phyloP scores from a whole-genome alignment of 2,888 invertebrate species.

The Cantharis lateralis region DNA sequence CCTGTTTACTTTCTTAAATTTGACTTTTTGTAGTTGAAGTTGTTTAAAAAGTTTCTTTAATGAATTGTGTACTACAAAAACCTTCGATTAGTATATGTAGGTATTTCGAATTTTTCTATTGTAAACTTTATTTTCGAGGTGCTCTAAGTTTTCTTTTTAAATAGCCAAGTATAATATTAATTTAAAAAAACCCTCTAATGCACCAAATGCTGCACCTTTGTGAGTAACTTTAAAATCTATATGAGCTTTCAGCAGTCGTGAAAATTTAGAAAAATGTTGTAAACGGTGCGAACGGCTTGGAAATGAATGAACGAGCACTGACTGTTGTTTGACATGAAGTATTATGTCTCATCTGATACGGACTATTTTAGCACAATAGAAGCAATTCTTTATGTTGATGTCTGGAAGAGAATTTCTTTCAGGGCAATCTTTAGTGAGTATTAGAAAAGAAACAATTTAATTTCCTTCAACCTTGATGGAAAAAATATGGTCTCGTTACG shows the following conservation, averaged over 20 bases:
- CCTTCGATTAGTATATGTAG: too few relatives aligned
- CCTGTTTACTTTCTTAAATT: not conserved
- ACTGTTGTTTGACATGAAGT: conserved; percentile 24
- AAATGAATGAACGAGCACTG: conserved; percentile 17
- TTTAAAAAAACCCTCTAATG: not conserved
- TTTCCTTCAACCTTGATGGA: not conserved
- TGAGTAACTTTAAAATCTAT: not conserved
- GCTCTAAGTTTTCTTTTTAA: not conserved
- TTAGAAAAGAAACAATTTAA: conserved; percentile 5
- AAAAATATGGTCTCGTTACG: not conserved
- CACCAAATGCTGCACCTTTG: not conserved
- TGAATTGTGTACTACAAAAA: too few relatives aligned
- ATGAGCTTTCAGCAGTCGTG: not conserved
- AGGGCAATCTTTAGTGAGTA: not conserved
- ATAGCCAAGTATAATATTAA: not conserved
- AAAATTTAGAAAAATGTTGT: not conserved
- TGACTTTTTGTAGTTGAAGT: not conserved
- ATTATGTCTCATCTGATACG: conserved; percentile 23
- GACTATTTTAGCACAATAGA: conserved; percentile 22
- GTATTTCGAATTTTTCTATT: too few relatives aligned
- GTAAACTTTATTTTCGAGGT: not conserved
- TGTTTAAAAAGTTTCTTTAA: not conserved
- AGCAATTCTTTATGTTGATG: conserved; percentile 20
- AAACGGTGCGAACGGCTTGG: not conserved
- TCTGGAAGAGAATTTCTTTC: conserved; percentile 9